Evolutionary conservation across 2,113 vertebrate genomes (phyloP), one percentile per base, ranked within the genome.

Genomic region (Rissa tridactyla): DNA sequence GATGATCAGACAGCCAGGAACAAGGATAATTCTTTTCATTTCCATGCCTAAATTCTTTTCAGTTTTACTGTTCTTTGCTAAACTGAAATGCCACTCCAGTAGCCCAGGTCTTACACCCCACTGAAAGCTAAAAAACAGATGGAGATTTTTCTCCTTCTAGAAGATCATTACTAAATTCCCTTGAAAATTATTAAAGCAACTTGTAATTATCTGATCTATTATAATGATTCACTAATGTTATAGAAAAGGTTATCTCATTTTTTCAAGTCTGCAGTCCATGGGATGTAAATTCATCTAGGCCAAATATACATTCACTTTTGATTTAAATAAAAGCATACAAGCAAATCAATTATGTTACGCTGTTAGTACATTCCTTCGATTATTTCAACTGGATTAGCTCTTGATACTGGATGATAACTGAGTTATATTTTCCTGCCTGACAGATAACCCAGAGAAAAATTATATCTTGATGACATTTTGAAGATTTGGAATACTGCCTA

Each of bases 401-500:
- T 75, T 61, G 64, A 51, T 38, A 61, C 18, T 76, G 29, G 23
- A 75, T 66, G 27, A 68, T 86, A 54, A 97, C 11, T 21, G 42
- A 80, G 51, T 34, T 77, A 25, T 25, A 36, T 84, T 61, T 46
- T 86, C 34, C 61, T 80, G 75, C 23, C 36, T 92, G 52, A 60
- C 34, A 81, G 73, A 49, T 82, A 96, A 90, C 19, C 13, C 27
- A 62, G 58, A 61, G 36, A 72, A 93, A 77, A 44, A 46, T 18
- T 54, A 20, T 75, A 88, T 88, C 66, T 70, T 96, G 23, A 65
- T 71, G 76, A 76, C 60, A 88, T 91, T 89, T 88, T 64, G 32
- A 92, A 90, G 61, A 90, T 94, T 92, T 94, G 77, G 42, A 77
- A 64, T 85, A 89, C 46, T 81, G 72, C 80, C 80, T 82, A 93